Conservation (phyloP, 2,797 vertebrate genomes). For the Phrynocephalus vlangalii region DNA sequence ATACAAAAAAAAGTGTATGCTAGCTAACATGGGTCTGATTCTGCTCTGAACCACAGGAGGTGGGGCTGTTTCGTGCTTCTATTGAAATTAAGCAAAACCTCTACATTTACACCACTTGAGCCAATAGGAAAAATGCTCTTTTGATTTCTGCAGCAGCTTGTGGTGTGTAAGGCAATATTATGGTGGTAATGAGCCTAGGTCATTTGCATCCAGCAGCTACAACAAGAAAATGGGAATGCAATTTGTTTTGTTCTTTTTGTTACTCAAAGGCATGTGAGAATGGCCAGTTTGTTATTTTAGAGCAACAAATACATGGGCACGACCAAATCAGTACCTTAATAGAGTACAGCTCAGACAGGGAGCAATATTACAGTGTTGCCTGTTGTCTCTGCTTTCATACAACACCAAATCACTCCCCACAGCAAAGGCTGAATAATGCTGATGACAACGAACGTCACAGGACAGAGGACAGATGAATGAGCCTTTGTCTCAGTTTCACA, state of each 20-base stretch:
- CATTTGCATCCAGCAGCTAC: conserved; percentile 43
- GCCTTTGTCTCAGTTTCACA: conserved; percentile 29
- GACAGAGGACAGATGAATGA: conserved; percentile 29
- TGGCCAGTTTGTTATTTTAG: conserved; percentile 34
- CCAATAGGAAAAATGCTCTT: conserved; percentile 38
- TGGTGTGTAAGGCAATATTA: conserved; percentile 30
- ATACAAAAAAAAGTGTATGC: neutral
- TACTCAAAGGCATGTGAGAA: neutral
- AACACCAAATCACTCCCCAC: conserved; percentile 38
- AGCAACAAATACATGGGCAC: conserved; percentile 46
- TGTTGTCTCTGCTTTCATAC: conserved; percentile 21
- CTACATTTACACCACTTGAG: neutral
- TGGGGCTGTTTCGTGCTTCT: conserved; percentile 16
- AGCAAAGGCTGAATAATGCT: conserved; percentile 28
- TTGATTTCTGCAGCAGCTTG: neutral
- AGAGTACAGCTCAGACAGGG: conserved; percentile 27
- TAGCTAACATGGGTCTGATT: neutral
- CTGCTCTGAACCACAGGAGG: conserved; percentile 13
- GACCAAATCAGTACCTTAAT: conserved; percentile 46
- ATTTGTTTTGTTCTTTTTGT: conserved; percentile 18
- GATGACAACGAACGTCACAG: conserved; percentile 30
- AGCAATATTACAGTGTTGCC: conserved; percentile 14
- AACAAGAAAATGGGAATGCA: conserved; percentile 1
- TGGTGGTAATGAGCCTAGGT: conserved; percentile 14
- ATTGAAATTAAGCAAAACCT: neutral